These are phyloP conservation scores for Epistrophe eligans DNA, from an alignment of 2,888 invertebrate species.

Conservation along the genomic window DNA sequence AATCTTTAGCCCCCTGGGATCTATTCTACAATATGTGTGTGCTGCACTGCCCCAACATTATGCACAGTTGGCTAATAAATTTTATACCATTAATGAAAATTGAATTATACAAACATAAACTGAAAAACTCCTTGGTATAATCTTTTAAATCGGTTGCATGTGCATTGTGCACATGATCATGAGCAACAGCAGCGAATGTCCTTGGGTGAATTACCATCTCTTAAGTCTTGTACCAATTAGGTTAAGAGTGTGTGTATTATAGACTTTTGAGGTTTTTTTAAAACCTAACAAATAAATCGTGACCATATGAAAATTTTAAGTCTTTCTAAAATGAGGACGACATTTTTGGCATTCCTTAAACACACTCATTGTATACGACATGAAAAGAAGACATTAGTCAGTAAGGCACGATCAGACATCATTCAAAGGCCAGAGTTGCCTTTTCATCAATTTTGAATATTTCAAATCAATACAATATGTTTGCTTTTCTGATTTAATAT, in stretches of 20 bases:
- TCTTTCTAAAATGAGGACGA: slow-evolving; percentile 56
- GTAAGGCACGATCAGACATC: slow-evolving; percentile 37
- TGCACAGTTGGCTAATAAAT: slow-evolving; percentile 62
- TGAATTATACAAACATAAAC: slow-evolving; percentile 59
- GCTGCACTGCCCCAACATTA: slow-evolving; percentile 31
- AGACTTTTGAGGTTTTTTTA: slow-evolving; percentile 37
- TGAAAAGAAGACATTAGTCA: slow-evolving; percentile 51
- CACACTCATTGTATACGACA: slow-evolving; percentile 30
- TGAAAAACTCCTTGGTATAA: slow-evolving; percentile 34
- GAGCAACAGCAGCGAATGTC: slow-evolving; percentile 44
- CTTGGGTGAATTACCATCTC: slow-evolving; percentile 64
- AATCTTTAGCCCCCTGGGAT: slow-evolving; percentile 46
- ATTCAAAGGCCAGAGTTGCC: slow-evolving; percentile 3
- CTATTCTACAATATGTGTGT: background rate
- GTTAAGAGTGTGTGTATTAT: slow-evolving; percentile 29
- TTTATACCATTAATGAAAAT: slow-evolving; percentile 73
- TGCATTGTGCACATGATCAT: background rate
- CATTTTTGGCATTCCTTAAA: slow-evolving; percentile 58
- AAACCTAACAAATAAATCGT: slow-evolving; percentile 47
- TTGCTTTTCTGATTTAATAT: too few relatives aligned
- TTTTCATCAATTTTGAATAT: background rate
- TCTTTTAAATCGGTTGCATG: slow-evolving; percentile 47
- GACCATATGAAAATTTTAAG: slow-evolving; percentile 17
- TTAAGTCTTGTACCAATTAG: slow-evolving; percentile 55
- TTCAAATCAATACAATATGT: too few relatives aligned